A percentile compares a stretch with the other conserved stretches of the same genome.
Conservation (phyloP, 2,113 vertebrate species). For the Corapipo altera region DNA sequence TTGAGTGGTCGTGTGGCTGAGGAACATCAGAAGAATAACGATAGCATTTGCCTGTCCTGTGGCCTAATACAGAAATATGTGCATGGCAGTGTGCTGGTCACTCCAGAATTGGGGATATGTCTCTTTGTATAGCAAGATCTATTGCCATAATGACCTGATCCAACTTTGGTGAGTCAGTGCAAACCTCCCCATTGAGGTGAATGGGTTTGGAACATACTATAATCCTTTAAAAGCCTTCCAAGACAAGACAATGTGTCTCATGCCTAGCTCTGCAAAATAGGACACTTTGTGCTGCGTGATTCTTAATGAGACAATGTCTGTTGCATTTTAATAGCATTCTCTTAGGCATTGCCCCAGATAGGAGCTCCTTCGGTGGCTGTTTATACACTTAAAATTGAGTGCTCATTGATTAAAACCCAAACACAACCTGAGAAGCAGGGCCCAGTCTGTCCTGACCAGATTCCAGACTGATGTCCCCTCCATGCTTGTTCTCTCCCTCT, state of each 20-base stretch:
- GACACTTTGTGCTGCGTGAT: background rate
- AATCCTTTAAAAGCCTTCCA: background rate
- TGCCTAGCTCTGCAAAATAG: background rate
- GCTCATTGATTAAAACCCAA: slow-evolving; percentile 5
- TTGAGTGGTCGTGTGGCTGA: accelerated
- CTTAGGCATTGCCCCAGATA: background rate
- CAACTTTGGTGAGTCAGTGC: background rate
- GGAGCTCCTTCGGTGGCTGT: background rate
- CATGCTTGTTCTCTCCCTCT: background rate
- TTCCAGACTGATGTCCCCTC: background rate
- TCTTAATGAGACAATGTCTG: background rate
- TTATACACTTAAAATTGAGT: background rate
- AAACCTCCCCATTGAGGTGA: background rate
- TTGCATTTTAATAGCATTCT: slow-evolving; percentile 30
- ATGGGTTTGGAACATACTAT: background rate
- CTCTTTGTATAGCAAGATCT: background rate
- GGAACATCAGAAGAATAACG: background rate
- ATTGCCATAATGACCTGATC: background rate
- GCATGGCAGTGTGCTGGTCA: background rate
- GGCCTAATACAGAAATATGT: background rate
- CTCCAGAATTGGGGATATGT: background rate
- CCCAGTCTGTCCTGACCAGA: background rate
- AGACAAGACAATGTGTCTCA: background rate
- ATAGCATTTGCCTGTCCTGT: background rate
- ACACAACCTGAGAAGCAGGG: background rate